phyloP scores from a whole-genome alignment of 2,888 invertebrate genomes.

The Nymphalis polychloros region DNA sequence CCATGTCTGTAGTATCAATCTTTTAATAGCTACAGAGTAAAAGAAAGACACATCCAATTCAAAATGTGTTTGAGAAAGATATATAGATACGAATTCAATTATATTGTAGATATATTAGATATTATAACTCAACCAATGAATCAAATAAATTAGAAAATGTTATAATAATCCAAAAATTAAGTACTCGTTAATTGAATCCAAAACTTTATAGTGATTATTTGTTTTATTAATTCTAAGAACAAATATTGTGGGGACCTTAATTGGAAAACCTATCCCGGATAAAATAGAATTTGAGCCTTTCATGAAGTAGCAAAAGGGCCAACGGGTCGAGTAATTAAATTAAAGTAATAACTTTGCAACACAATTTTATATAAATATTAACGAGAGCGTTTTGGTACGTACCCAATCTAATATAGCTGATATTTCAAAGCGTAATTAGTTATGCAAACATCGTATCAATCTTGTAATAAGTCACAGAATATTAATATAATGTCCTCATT shows the following conservation, averaged over 20 bases:
- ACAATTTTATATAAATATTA: slow-evolving; percentile 31
- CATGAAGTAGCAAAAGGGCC: slow-evolving; percentile 32
- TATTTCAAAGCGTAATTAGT: not conserved
- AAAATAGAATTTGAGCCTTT: slow-evolving; percentile 34
- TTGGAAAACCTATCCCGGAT: slow-evolving; percentile 39
- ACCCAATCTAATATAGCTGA: slow-evolving; percentile 1
- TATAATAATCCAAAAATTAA: not conserved
- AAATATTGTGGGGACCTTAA: slow-evolving; percentile 38
- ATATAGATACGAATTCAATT: no score
- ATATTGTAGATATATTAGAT: no score
- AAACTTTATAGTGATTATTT: slow-evolving; percentile 30
- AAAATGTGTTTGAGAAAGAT: no score
- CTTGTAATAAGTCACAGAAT: no score
- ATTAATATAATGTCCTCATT: no score
- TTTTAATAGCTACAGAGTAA: no score
- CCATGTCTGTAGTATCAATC: no score
- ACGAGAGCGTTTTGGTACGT: slow-evolving; percentile 1
- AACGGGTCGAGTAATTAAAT: slow-evolving; percentile 38
- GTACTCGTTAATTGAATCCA: slow-evolving; percentile 16
- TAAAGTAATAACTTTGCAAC: slow-evolving; percentile 36
- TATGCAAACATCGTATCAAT: no score
- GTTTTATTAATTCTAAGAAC: slow-evolving; percentile 36
- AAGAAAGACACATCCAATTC: no score
- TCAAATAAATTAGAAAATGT: no score
- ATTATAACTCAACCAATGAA: no score